Evolutionary conservation across 2,113 vertebrate genomes (phyloP), one percentile per base, ranked within the genome.

Genomic region (Picathartes gymnocephalus): DNA sequence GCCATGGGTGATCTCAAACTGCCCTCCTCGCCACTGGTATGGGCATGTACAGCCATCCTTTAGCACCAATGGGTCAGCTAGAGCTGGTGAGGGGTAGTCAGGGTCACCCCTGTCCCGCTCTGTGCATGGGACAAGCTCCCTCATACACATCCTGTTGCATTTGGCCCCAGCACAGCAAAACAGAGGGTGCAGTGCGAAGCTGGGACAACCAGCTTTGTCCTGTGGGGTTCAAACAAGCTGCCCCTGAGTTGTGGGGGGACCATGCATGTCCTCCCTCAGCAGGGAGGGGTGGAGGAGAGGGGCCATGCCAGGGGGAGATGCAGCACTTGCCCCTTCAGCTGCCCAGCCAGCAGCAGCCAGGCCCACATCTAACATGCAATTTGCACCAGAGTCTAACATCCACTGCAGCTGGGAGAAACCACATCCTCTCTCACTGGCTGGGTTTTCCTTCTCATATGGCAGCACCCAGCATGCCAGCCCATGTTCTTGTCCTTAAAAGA

Each of bases 401-500:
- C 3, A 3, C 42, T 9, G 13, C 90, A 91, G 64, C 71, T 81
- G 57, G 45, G n/a, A 91, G 25, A 73, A 96, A 93, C 88, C 86
- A 91, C 90, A 91, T 95, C 86, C 84, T 66, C n/a, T 66, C 57
- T 69, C 11, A 9, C 60, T 65, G 76, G 53, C 77, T 86, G 88
- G 13, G 62, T 72, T 94, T 90, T 86, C 60, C 71, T 57, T 61
- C 68, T 68, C 86, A 83, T 45, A 73, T 28, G 57, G 71, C 31
- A 48, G 74, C 18, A 7, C 22, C n/a, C 10, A 14, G 65, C 21
- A 0, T 66, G 91, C 87, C 91, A 92, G 53, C 79, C 92, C 90
- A 48, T 9, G 62, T 65, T 84, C 90, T 86, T 93, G 90, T 92
- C 96, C 93, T 95, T 88, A 95, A 90, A 94, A 92, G 90, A 91